phyloP scores from a whole-genome alignment of 1,140 invertebrate genomes.

The Meloidogyne chitwoodi region DNA sequence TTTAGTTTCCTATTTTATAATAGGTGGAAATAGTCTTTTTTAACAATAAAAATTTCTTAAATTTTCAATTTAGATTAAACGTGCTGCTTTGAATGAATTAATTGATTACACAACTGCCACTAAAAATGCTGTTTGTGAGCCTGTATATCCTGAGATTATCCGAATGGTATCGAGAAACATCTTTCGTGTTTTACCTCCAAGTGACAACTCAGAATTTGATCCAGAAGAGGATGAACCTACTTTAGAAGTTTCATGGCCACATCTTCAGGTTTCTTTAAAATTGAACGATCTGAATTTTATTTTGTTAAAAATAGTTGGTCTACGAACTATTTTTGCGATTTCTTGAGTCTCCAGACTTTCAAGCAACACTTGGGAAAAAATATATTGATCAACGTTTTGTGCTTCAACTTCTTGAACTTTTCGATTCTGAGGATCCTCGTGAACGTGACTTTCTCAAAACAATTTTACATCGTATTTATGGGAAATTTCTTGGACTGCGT shows the following conservation, averaged over 20 bases:
- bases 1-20: no score
- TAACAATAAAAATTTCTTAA: constrained; percentile 12
- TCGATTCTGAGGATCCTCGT: constrained; percentile 57
- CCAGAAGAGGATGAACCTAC: constrained; percentile 60
- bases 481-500: constrained; percentile 59
- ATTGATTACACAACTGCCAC: constrained; percentile 60
- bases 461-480: constrained; percentile 58
- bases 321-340: constrained; percentile 59
- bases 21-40: no score
- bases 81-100: constrained; percentile 61
- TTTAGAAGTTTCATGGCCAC: constrained; percentile 59
- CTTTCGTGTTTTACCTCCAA: constrained; percentile 57
- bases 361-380: constrained; percentile 55
- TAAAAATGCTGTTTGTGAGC: constrained; percentile 57
- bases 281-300: not conserved
- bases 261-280: constrained; percentile 48
- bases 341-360: constrained; percentile 57
- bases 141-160: constrained; percentile 61
- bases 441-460: constrained; percentile 60
- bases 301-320: constrained; percentile 44
- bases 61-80: constrained; percentile 57
- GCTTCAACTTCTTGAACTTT: constrained; percentile 54
- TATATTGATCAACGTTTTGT: constrained; percentile 60
- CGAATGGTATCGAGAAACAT: constrained; percentile 60
- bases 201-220: constrained; percentile 59